A percentile compares a stretch with the other conserved stretches of the same genome.
These are phyloP conservation scores for Cephus pygmeus DNA, from an alignment of 2,888 invertebrate species.

Conservation along the genomic window DNA sequence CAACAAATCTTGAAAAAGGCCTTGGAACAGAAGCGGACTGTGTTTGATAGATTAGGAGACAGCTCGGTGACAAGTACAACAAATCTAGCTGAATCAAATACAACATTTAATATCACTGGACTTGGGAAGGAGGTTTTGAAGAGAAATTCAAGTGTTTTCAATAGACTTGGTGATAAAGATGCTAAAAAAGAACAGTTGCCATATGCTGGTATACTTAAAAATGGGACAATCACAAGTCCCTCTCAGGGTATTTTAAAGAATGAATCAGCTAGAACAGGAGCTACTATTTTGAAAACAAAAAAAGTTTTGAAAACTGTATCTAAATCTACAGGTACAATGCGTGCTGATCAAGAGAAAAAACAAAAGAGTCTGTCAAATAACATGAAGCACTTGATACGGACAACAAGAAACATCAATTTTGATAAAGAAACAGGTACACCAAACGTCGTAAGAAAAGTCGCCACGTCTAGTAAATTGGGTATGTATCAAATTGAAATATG, in stretches of 20 bases:
- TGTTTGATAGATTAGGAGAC: slow-evolving; percentile 69
- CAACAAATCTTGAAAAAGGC: slow-evolving; percentile 62
- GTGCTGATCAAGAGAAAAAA: slow-evolving; percentile 59
- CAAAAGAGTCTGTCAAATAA: slow-evolving; percentile 44
- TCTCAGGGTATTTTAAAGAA: slow-evolving; percentile 55
- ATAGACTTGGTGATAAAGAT: slow-evolving; percentile 61
- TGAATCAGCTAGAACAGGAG: slow-evolving; percentile 30
- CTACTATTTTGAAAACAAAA: slow-evolving; percentile 35
- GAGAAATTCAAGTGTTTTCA: slow-evolving; percentile 57
- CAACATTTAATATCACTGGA: slow-evolving; percentile 61
- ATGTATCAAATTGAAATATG: slow-evolving; percentile 11
- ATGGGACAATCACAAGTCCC: slow-evolving; percentile 37
- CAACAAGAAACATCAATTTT: slow-evolving; percentile 42
- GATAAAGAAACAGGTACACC: slow-evolving; percentile 14
- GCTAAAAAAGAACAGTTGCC: slow-evolving; percentile 38
- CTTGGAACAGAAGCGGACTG: slow-evolving; percentile 62
- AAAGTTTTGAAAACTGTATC: slow-evolving; percentile 26
- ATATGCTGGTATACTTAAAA: slow-evolving; percentile 51
- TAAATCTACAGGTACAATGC: slow-evolving; percentile 57
- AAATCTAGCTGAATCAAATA: slow-evolving; percentile 44
- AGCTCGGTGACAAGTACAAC: slow-evolving; percentile 67
- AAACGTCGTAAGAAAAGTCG: slow-evolving; percentile 26
- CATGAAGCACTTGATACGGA: slow-evolving; percentile 44
- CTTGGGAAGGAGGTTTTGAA: slow-evolving; percentile 56
- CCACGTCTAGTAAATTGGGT: slow-evolving; percentile 53